Evolutionary conservation across 2,888 invertebrate genomes (phyloP).

Genomic region (Hemaris fuciformis): DNA sequence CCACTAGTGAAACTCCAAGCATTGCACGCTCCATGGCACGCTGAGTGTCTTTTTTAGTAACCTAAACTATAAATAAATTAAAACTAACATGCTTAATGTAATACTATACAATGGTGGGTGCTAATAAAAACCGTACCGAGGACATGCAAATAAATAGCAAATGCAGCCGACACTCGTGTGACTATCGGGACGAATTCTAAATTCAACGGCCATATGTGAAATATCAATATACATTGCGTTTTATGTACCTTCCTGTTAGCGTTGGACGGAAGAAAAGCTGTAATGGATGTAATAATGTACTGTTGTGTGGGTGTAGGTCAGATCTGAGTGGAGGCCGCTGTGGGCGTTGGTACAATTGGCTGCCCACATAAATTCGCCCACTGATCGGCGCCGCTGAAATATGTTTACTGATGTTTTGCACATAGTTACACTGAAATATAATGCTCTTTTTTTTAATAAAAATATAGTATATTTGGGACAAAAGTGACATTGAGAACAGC

Average conservation of each 20-base stretch:
- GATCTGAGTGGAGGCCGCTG: constrained; percentile 24
- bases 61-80: not conserved
- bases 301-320: constrained; percentile 18
- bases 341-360: constrained; percentile 46
- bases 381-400: constrained; percentile 43
- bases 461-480: not conserved
- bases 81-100: not conserved
- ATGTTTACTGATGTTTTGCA: constrained; percentile 16
- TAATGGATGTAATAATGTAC: constrained; percentile 24
- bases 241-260: not conserved
- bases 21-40: no score
- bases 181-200: not conserved
- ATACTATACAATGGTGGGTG: constrained; percentile 3
- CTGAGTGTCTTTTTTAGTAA: no score
- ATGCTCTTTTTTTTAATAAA: constrained; percentile 2
- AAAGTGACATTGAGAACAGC: not conserved
- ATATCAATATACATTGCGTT: constrained; percentile 1
- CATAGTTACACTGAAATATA: constrained; percentile 8
- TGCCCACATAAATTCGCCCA: constrained; percentile 50
- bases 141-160: constrained; percentile 23
- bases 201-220: not conserved
- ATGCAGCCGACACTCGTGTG: not conserved
- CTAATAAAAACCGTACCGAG: constrained; percentile 15
- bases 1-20: no score
- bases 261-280: constrained; percentile 13